Evolutionary conservation across 2,113 vertebrate genomes (phyloP), one percentile per base, ranked within the genome.

Genomic region (Edolisoma coerulescens): DNA sequence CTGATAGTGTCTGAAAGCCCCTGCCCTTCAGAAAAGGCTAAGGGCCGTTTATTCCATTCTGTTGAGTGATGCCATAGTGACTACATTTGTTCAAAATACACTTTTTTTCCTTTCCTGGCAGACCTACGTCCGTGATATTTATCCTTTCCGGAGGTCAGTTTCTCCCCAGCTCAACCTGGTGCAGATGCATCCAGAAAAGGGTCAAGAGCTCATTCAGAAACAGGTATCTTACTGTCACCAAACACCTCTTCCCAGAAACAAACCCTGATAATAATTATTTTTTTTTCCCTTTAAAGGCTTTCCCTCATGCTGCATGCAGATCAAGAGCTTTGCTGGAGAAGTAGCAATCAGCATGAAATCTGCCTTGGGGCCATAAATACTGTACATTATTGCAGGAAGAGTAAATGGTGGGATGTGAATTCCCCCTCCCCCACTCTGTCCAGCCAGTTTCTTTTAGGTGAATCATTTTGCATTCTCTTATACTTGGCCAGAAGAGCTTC

Each of bases 91-190:
- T 67, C 80, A 77, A 88, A 86, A 86, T 19, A n/a, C 44, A 42
- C 27, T 53, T 91, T 92, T 91, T 78, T 86, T 13, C 42, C 89
- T 76, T 75, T 78, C 85, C 82, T 82, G 92, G 37, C 94, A 99
- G 99, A 99, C 99, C 8, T 99, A 99, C 0, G 99, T 99, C 45
- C 98, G 99, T 84, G 99, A 99, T 87, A 99, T 99, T 96, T 99
- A 99, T 94, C 99, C 99, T 23, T 99, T 99, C 97, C 98, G 99
- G 83, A 98, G 99, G 90, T 99, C 99, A 2, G 99, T 99, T 15
- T 99, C 99, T 67, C 99, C 99, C 5, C 99, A 99, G 97, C 98
- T 99, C 90, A 99, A 99, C 96, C 98, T 99, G 54, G 99, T 99
- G 44, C 99, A 99, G 93, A 99, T 99, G 99, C 98, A 99, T 82